Evolutionary conservation across 2,113 vertebrate genomes (phyloP), one percentile per base, ranked within the genome.

Genomic region (Otus sunia): DNA sequence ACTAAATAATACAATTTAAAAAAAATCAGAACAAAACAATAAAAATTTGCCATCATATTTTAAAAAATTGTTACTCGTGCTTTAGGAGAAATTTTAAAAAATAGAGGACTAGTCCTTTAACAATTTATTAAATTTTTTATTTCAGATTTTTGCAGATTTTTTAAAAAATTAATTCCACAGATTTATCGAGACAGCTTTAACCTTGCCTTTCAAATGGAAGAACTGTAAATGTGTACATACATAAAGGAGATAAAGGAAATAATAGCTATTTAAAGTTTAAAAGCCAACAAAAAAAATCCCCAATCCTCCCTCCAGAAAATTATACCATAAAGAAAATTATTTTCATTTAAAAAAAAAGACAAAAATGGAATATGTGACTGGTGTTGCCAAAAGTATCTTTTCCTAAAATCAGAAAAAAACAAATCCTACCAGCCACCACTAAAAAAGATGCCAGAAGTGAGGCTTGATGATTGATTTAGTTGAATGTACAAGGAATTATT

Each of bases 161-260:
- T 80, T 58, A 13, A 10, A 49, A 49, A 94, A 21, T 9, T 45
- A 27, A 45, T 68, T 86, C 7, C 59, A 63, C 6, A 47, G 9
- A 67, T n/a, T 14, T 66, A 26, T 1, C n/a, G 6, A 62, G 34
- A 3, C 7, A 62, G 60, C 20, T 22, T 60, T 41, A 49, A 39
- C 4, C 29, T 36, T 15, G 9, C 13, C 16, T 67, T 83, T 71
- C 34, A 91, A 82, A 69, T 23, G 21, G 29, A 92, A 36, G 18
- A 76, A 26, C 6, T 26, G 21, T 34, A 62, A 56, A 59, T 8
- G 4, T 5, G 20, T 11, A 12, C 0, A 7, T 5, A 2, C 0
- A 1, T 45, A 72, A 72, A 10, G 9, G 8, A 75, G 21, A 47
- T 6, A 19, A 41, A 68, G 26, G 36, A 63, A 89, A 58, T 34